These are phyloP conservation scores for Macrosteles quadrilineatus DNA, from an alignment of 1,140 invertebrate species.

Conservation along the genomic window DNA sequence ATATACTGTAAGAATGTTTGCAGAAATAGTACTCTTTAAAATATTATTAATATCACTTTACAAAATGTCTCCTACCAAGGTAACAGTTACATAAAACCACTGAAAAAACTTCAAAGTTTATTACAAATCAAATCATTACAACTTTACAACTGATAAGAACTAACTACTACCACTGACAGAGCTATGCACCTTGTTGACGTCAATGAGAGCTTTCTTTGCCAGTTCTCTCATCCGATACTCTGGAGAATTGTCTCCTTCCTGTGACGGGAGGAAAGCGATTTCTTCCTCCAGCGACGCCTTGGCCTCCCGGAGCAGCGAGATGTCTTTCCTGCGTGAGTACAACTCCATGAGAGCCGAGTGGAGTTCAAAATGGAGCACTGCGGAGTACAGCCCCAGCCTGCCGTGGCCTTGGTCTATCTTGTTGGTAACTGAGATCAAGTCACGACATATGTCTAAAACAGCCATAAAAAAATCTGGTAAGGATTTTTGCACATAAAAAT, in stretches of 20 bases:
- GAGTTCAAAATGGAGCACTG: constrained; percentile 70
- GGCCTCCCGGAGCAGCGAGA: constrained; percentile 50
- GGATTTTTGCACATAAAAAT: too few relatives aligned
- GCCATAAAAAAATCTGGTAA: too few relatives aligned
- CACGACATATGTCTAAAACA: constrained; percentile 64
- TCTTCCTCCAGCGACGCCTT: constrained; percentile 51
- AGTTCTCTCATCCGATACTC: constrained; percentile 46
- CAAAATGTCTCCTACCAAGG: too few relatives aligned
- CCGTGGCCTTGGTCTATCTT: constrained; percentile 69
- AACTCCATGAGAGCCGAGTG: constrained; percentile 58
- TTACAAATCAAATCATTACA: too few relatives aligned
- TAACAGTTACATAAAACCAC: too few relatives aligned
- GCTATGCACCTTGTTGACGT: constrained; percentile 27
- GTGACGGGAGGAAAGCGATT: constrained; percentile 51
- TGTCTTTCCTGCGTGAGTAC: constrained; percentile 53
- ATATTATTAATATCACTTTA: too few relatives aligned
- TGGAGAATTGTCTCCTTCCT: constrained; percentile 52
- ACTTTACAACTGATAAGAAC: too few relatives aligned
- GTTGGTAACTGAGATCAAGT: constrained; percentile 62
- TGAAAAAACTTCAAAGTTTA: too few relatives aligned
- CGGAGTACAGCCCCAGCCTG: constrained; percentile 67
- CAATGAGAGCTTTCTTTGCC: constrained; percentile 25
- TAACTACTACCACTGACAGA: too few relatives aligned
- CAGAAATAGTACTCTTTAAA: too few relatives aligned
- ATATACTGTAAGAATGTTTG: too few relatives aligned